A percentile compares a stretch with the other conserved stretches of the same genome.
Conservation (phyloP, 2,113 vertebrate genomes). For the Thunnus maccoyii region DNA sequence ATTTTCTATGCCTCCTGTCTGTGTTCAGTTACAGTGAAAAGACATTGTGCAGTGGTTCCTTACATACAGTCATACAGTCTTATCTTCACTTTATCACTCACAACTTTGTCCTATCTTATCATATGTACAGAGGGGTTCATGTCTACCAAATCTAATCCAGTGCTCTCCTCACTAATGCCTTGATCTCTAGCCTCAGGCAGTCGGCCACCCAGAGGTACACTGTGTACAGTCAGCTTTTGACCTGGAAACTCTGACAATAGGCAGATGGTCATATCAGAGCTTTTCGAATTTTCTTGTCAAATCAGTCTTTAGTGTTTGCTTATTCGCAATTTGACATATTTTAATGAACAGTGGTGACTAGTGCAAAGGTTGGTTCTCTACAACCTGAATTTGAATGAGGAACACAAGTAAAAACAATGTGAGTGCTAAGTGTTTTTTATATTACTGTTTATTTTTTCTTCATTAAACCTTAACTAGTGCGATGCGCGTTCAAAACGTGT, state of each 20-base stretch:
- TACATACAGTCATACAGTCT: neutral
- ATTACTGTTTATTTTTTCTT: too few species aligned
- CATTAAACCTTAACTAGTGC: too few species aligned
- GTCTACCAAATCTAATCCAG: conserved; percentile 8
- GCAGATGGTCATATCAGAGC: neutral
- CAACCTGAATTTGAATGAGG: neutral
- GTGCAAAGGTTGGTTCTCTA: neutral
- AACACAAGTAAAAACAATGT: neutral
- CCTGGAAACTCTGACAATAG: neutral
- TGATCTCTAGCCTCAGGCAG: conserved; percentile 26
- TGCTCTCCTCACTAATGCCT: conserved; percentile 4
- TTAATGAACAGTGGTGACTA: neutral
- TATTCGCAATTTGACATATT: neutral
- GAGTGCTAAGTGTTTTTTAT: neutral
- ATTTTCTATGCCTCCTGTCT: neutral
- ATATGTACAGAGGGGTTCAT: neutral
- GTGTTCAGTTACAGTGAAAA: neutral
- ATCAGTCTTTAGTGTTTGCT: neutral
- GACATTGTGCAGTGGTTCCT: too few species aligned
- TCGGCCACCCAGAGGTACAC: neutral
- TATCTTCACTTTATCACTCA: neutral
- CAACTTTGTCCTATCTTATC: neutral
- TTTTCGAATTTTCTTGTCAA: neutral
- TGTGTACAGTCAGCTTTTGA: conserved; percentile 10
- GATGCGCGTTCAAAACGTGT: too few species aligned